Percentiles rank a stretch among this genome's conserved stretches.
These are phyloP conservation scores for Aradophagus sp. DNA, from an alignment of 1,140 invertebrate species.

Conservation along the genomic window DNA sequence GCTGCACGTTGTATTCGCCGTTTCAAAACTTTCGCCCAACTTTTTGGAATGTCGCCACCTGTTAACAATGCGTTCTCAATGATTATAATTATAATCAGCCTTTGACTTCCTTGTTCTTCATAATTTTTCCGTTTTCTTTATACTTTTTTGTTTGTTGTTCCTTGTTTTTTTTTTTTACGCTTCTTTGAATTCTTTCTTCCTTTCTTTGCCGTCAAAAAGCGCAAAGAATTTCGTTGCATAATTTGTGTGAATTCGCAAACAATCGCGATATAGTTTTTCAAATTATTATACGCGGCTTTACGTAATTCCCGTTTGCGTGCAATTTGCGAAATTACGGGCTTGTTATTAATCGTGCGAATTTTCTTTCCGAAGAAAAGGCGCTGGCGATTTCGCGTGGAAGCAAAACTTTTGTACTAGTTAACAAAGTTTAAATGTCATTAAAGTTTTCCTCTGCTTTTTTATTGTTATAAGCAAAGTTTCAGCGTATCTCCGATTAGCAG, in stretches of 20 bases:
- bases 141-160: too few species aligned
- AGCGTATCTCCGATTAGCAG: too few species aligned
- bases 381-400: too few species aligned
- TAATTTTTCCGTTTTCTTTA: too few species aligned
- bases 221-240: background rate
- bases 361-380: too few species aligned
- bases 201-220: background rate
- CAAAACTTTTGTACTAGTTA: too few species aligned
- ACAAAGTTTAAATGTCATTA: too few species aligned
- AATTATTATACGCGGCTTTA: conserved; percentile 12
- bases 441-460: too few species aligned
- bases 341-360: too few species aligned
- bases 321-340: conserved; percentile 11
- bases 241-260: conserved; percentile 13
- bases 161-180: background rate
- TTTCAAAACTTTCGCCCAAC: conserved; percentile 11
- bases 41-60: background rate
- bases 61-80: background rate
- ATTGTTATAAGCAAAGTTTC: too few species aligned
- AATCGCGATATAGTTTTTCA: conserved; percentile 13
- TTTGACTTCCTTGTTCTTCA: too few species aligned
- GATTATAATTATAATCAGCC: background rate
- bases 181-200: too few species aligned
- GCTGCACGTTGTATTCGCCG: conserved; percentile 11
- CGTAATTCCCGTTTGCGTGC: conserved; percentile 8